These are phyloP conservation scores for Gambusia affinis DNA, from an alignment of 2,113 vertebrate genomes.

Conservation along the genomic window DNA sequence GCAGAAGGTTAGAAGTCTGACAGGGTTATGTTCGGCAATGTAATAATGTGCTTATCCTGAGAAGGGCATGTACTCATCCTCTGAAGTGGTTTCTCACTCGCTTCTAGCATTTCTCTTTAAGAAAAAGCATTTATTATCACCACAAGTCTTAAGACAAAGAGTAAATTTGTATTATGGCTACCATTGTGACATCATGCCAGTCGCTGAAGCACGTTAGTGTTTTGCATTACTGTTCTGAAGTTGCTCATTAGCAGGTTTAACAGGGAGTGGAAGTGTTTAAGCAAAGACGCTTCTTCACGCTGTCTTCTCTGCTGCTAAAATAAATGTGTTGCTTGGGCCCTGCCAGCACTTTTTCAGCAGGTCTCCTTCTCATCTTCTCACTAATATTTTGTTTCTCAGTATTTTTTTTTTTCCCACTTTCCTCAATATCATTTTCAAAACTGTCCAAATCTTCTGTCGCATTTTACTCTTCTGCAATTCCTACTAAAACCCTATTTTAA, in stretches of 20 bases:
- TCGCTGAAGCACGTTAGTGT: slow-evolving; percentile 8
- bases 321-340: slow-evolving; percentile 54
- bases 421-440: slow-evolving; percentile 1
- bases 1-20: slow-evolving; percentile 49
- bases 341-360: slow-evolving; percentile 29
- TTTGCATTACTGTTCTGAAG: not conserved
- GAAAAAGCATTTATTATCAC: not conserved
- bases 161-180: not conserved
- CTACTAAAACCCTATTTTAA: not conserved
- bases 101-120: slow-evolving; percentile 8
- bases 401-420: slow-evolving; percentile 6
- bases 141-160: slow-evolving; percentile 2
- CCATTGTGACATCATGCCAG: not conserved
- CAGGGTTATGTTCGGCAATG: slow-evolving; percentile 47
- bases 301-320: slow-evolving; percentile 36
- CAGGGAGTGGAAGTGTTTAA: slow-evolving; percentile 44
- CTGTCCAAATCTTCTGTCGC: slow-evolving; percentile 14
- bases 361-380: not conserved
- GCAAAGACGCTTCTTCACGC: slow-evolving; percentile 38
- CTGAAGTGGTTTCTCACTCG: slow-evolving; percentile 18
- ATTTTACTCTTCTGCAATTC: slow-evolving; percentile 36
- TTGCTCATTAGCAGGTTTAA: slow-evolving; percentile 48
- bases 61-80: slow-evolving; percentile 14
- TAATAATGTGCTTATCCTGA: slow-evolving; percentile 46
- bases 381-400: slow-evolving; percentile 22